Base-by-base conservation (phyloP, 2,888 invertebrate genomes). In the Papilio protenor region DNA sequence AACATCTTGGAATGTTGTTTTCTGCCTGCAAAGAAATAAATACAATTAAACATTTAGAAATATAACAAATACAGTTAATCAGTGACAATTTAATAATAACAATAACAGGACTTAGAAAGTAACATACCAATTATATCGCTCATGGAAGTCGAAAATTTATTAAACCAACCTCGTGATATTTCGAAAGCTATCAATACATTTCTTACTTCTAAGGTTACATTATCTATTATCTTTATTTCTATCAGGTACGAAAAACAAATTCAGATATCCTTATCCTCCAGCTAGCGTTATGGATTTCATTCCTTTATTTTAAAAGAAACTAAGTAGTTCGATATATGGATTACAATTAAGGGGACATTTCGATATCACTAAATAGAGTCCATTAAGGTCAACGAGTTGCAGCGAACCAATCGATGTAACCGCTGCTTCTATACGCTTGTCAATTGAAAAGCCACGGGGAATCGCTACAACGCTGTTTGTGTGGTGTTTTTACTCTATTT, bases 1-100 rank as follows among this genome's bases (percentile, higher is more conserved):
- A 93, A 94, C 94, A 94, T 94, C 83, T 86, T 88, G 85, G 81
- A 86, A 83, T 88, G 87, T 88, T 81, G 74, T 86, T 73, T 73
- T 18, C 57, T 18, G 12, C 16, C 16, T 66, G 52, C 2, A 23
- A 71, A 71, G 3, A 71, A 69, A 40, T 12, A 23, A 21, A 59
- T 23, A 59, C 16, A 8, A 5, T 52, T 18, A 1, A 6, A 52
- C 18, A 16, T 5, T 16, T 0, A 14, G 21, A 21, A 5, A 49
- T 14, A 49, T 16, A 49, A 21, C 16, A 5, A 52, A 16, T 64
- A 27, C 1, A 40, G 6, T 66, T 27, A 66, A 16, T 27, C 0
- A 33, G 12, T 33, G 4, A 18, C 10, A 33, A 16, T 14, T 6
- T 16, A 61, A 61, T 6, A 59, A 2, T 18, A 59, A 23, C 18